Percentiles rank a stretch among this genome's conserved stretches.
Conservation (phyloP, 2,797 vertebrate genomes). For the Syngnathus acus region DNA sequence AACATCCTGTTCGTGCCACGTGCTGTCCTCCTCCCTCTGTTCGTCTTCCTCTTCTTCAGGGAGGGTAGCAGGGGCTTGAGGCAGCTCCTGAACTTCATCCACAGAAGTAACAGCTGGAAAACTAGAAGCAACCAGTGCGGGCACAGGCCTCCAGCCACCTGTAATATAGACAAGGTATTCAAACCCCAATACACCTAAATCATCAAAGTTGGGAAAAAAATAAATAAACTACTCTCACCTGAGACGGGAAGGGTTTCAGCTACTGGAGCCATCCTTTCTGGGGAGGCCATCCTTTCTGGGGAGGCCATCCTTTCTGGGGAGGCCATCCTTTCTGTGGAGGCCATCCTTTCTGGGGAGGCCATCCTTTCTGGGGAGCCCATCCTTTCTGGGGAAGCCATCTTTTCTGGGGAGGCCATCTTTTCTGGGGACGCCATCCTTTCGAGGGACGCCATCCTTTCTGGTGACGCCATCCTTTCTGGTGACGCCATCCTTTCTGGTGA, state of each 20-base stretch:
- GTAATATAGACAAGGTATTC: neutral
- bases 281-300: no score
- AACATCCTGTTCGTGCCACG: constrained; percentile 28
- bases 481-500: no score
- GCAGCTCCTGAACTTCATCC: constrained; percentile 31
- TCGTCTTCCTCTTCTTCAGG: constrained; percentile 15
- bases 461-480: no score
- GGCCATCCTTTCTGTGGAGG: no score
- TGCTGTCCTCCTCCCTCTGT: constrained; percentile 5
- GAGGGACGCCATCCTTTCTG: no score
- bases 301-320: no score
- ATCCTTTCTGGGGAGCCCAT: no score
- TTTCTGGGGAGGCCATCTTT: no score
- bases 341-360: no score
- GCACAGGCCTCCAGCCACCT: constrained; percentile 62
- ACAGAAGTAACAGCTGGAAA: constrained; percentile 17
- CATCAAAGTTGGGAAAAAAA: no score
- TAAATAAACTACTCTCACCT: constrained; percentile 26
- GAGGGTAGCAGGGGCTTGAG: constrained; percentile 15
- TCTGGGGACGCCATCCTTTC: no score
- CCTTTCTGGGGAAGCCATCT: no score
- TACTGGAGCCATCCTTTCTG: constrained; percentile 15
- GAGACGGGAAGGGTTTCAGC: constrained; percentile 23
- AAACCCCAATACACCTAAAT: neutral
- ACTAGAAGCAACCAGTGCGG: constrained; percentile 21